Percentiles rank a stretch among this genome's conserved stretches.
phyloP scores from a whole-genome alignment of 2,797 vertebrate genomes.

The Cetoscarus ocellatus region DNA sequence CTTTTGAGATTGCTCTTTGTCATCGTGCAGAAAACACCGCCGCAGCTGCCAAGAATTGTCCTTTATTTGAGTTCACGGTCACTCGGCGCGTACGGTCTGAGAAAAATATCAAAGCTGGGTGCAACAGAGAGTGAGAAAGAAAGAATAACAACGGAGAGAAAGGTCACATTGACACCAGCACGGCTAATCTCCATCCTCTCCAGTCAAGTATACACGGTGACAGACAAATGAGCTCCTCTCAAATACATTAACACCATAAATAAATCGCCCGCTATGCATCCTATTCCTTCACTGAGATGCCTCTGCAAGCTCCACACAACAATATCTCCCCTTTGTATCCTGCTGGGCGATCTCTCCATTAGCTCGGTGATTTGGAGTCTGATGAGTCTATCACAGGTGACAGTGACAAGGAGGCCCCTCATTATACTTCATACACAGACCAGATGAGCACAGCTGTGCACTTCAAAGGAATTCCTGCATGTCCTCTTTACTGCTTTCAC shows the following conservation, averaged over 20 bases:
- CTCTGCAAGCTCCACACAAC: slow-evolving; percentile 41
- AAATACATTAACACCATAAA: slow-evolving; percentile 70
- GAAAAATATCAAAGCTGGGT: slow-evolving; percentile 41
- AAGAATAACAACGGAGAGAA: slow-evolving; percentile 49
- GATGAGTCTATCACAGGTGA: slow-evolving; percentile 72
- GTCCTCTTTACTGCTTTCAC: slow-evolving; percentile 55
- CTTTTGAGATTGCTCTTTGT: slow-evolving; percentile 44
- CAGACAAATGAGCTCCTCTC: slow-evolving; percentile 68
- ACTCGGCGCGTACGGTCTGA: slow-evolving; percentile 18
- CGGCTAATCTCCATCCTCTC: slow-evolving; percentile 70
- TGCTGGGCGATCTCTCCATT: slow-evolving; percentile 64
- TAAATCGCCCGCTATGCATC: slow-evolving; percentile 53
- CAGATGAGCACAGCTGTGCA: slow-evolving; percentile 55
- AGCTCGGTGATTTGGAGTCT: slow-evolving; percentile 62
- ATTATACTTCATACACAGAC: slow-evolving; percentile 64
- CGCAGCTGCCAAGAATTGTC: slow-evolving; percentile 38
- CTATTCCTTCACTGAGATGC: slow-evolving; percentile 31
- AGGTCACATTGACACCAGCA: slow-evolving; percentile 65
- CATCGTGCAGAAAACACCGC: slow-evolving; percentile 13
- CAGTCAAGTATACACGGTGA: slow-evolving; percentile 61
- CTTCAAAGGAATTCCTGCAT: slow-evolving; percentile 62
- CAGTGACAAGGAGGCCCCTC: slow-evolving; percentile 66
- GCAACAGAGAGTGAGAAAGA: slow-evolving; percentile 22
- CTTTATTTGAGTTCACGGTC: slow-evolving; percentile 59
- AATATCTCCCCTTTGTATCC: slow-evolving; percentile 47